Evolutionary conservation across 2,797 vertebrate species (phyloP).

Genomic region (Phalloptychus januarius): DNA sequence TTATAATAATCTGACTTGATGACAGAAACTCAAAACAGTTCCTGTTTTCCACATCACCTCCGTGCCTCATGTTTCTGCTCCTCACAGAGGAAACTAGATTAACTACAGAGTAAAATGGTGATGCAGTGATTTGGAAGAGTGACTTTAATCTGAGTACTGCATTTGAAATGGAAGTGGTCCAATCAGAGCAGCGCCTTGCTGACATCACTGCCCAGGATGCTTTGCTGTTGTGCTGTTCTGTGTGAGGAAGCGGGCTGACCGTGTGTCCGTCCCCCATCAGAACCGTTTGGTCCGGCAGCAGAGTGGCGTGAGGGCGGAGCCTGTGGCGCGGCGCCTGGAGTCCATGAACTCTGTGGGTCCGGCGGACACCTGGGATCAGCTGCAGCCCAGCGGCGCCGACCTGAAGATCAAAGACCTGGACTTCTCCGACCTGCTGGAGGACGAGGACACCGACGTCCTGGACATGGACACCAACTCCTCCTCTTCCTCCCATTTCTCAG

Average conservation of each 20-base stretch:
- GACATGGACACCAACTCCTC: constrained; percentile 77
- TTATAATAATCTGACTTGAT: no score
- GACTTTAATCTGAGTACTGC: no score
- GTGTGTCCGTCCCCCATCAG: constrained; percentile 27
- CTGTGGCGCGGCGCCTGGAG: constrained; percentile 79
- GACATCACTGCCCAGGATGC: no score
- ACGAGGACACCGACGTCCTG: constrained; percentile 91
- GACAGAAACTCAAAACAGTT: no score
- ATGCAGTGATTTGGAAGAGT: no score
- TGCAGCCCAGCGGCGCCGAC: constrained; percentile 71
- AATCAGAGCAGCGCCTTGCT: no score
- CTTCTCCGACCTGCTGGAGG: constrained; percentile 94
- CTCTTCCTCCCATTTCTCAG: constrained; percentile 37
- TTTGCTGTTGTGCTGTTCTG: neutral
- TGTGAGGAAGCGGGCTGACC: neutral
- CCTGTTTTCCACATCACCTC: no score
- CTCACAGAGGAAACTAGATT: no score
- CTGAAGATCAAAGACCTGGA: constrained; percentile 94
- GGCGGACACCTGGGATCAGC: constrained; percentile 78
- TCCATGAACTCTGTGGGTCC: constrained; percentile 73
- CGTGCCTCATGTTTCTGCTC: no score
- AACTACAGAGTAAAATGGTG: no score
- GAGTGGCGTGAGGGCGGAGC: constrained; percentile 84
- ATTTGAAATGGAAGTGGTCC: no score
- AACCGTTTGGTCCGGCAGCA: constrained; percentile 70